A percentile compares a stretch with the other conserved stretches of the same genome.
Conservation (phyloP, 2,113 vertebrate species). For the Tragelaphus imberbis region DNA sequence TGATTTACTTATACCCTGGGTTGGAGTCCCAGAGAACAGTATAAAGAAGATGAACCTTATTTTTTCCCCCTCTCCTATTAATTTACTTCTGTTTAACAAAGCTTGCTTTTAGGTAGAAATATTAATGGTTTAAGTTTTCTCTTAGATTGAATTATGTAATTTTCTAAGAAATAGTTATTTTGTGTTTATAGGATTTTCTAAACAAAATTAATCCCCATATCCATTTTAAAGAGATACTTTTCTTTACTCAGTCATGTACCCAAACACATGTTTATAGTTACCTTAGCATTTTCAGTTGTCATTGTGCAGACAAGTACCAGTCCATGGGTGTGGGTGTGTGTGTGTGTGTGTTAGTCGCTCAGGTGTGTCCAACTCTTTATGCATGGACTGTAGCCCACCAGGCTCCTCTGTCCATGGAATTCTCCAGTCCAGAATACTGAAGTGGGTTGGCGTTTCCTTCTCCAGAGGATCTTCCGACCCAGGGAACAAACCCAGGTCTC, state of each 20-base stretch:
- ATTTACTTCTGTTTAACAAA: not conserved
- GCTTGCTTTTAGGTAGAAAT: not conserved
- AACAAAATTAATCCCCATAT: not conserved
- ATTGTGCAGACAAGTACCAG: not conserved
- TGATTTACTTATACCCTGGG: not conserved
- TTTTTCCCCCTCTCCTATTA: not conserved
- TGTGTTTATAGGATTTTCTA: not conserved
- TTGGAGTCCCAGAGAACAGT: not conserved
- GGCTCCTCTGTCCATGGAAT: not conserved
- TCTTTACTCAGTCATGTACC: not conserved
- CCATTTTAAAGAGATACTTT: not conserved
- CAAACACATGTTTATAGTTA: not conserved
- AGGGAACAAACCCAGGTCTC: not conserved
- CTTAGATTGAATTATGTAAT: not conserved
- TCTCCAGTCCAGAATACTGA: not conserved
- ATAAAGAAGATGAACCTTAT: not conserved
- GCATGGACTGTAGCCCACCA: not conserved
- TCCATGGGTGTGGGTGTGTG: not conserved
- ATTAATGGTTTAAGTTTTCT: not conserved
- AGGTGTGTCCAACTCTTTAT: fast-evolving
- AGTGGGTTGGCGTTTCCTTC: not conserved
- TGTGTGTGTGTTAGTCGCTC: not conserved
- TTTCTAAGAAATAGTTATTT: slow-evolving; percentile 3
- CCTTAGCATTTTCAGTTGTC: not conserved
- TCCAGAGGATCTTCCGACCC: not conserved